Evolutionary conservation across 2,113 vertebrate genomes (phyloP), one percentile per base, ranked within the genome.

Genomic region (Pandion haliaetus): DNA sequence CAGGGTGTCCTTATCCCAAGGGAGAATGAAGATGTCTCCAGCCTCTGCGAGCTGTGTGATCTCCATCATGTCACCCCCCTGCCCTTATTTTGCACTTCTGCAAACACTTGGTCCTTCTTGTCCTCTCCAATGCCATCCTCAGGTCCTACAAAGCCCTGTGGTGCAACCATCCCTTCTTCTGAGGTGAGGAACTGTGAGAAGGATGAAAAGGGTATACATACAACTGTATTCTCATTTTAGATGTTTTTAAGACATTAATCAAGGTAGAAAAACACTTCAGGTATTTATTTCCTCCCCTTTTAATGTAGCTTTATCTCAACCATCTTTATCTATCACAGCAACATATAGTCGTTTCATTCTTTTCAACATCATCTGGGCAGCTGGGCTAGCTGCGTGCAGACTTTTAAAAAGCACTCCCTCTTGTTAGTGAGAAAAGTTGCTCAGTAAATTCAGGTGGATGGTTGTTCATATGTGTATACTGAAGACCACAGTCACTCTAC

Each of bases 1-100:
- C 2, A 1, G 4, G 0, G 0, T 49, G 40, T 52, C 71, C 18
- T 80, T 31, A 69, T 72, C 5, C 45, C 24, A 31, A 61, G 17
- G 24, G 18, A 79, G 32, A 57, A 72, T 50, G n/a, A 88, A 80
- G 42, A 32, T 2, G 1, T 70, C 8, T 70, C 8, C 50, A 74
- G 20, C 55, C n/a, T 81, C 50, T 90, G 20, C 5, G 4, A 72
- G 40, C 44, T 57, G 26, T 1, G 3, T 82, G 57, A 25, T 91
- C 28, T 79, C 28, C 25, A 23, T 89, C 7, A 10, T 15, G 19
- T 54, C 19, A 28, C 15, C 5, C 6, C 7, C 5, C 5, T 3
- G 1, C 54, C 24, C 34, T 82, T 85, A 78, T 62, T 78, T 66
- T 71, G 32, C 4, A 2, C 32, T 84, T 84, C 34, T 69, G 52